Evolutionary conservation across 2,888 invertebrate species (phyloP).

Genomic region (Drosophila kokeensis): DNA sequence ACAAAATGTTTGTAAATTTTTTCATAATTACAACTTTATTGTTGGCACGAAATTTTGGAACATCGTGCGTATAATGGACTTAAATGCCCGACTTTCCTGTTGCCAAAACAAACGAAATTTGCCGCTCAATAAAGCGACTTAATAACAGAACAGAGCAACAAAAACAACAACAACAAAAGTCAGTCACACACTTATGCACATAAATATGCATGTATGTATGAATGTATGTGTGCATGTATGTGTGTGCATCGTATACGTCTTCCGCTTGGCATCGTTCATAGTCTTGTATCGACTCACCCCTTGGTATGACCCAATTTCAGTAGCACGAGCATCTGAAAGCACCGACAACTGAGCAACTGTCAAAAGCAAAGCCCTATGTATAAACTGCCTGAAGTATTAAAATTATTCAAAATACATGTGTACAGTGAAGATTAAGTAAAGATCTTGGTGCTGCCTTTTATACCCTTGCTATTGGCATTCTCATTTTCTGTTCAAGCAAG

Average conservation of each 20-base stretch:
- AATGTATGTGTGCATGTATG: background rate
- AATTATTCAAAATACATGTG: conserved; percentile 22
- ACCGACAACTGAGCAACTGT: conserved; percentile 50
- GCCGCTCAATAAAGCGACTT: conserved; percentile 76
- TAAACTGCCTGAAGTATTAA: conserved; percentile 13
- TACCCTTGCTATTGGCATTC: background rate
- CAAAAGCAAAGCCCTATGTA: conserved; percentile 33
- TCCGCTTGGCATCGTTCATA: conserved; percentile 47
- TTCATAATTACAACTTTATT: conserved; percentile 66
- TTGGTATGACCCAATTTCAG: conserved; percentile 52
- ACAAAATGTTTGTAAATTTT: conserved; percentile 70
- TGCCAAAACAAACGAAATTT: conserved; percentile 66
- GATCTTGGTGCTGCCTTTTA: conserved; percentile 6
- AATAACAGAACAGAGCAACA: conserved; percentile 53
- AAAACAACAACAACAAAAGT: conserved; percentile 20
- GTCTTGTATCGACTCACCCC: conserved; percentile 40
- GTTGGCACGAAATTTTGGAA: conserved; percentile 49
- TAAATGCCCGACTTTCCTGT: conserved; percentile 44
- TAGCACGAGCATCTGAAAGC: conserved; percentile 40
- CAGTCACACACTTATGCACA: conserved; percentile 21
- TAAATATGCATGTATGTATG: conserved; percentile 9
- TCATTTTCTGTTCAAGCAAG: background rate
- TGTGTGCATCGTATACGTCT: conserved; percentile 35
- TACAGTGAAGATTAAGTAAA: conserved; percentile 22
- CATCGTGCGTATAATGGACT: conserved; percentile 55